Percentiles rank a stretch among this genome's conserved stretches.
Conservation (phyloP, 2,797 vertebrate genomes). For the Sebastes variabilis region DNA sequence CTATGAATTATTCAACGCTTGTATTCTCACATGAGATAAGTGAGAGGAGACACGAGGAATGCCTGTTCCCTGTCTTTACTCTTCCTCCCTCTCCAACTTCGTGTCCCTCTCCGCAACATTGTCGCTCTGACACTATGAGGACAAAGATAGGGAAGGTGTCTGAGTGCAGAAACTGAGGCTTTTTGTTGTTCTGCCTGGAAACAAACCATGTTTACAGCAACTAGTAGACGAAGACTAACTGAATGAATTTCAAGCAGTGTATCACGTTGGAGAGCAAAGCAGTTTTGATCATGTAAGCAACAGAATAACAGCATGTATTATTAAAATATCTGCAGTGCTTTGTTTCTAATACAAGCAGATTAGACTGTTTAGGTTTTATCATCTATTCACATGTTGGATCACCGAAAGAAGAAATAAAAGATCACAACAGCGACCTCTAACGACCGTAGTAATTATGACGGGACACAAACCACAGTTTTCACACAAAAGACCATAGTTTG, state of each 20-base stretch:
- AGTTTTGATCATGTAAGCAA: not conserved
- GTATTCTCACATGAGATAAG: constrained; percentile 64
- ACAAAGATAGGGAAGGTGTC: constrained; percentile 13
- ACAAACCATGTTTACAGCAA: not conserved
- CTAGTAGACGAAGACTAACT: not conserved
- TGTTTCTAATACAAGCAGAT: not conserved
- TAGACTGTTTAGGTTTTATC: too few relatives aligned
- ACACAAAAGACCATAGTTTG: too few relatives aligned
- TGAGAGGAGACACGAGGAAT: constrained; percentile 58
- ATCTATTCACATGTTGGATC: too few relatives aligned
- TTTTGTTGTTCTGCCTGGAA: not conserved
- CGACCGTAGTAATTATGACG: too few relatives aligned
- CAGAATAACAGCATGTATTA: not conserved
- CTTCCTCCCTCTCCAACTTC: not conserved
- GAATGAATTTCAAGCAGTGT: not conserved
- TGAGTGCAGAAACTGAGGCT: constrained; percentile 8
- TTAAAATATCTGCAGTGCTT: constrained; percentile 3
- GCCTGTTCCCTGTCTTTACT: constrained; percentile 26
- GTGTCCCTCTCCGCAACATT: not conserved
- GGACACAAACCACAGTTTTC: too few relatives aligned
- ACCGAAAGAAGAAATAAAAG: too few relatives aligned
- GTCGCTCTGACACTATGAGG: not conserved
- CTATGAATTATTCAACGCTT: constrained; percentile 80
- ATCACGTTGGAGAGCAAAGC: not conserved
- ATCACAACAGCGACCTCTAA: too few relatives aligned